These are phyloP conservation scores for Gorsachius magnificus DNA, from an alignment of 2,797 vertebrate species.

Conservation along the genomic window DNA sequence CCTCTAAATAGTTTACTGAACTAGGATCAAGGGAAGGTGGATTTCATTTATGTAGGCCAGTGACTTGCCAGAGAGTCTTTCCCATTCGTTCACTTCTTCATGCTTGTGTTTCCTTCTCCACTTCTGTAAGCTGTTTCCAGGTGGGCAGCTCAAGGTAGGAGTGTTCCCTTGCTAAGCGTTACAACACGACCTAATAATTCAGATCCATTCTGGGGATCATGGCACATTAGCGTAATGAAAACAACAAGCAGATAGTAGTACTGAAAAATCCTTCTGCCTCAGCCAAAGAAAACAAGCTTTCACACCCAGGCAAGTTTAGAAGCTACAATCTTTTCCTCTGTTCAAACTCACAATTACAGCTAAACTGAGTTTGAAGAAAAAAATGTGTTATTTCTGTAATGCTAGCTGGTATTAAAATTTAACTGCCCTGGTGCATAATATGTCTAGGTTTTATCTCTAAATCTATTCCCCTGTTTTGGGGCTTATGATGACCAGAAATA, in stretches of 20 bases:
- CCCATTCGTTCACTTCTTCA: neutral
- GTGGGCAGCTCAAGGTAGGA: neutral
- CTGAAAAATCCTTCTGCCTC: neutral
- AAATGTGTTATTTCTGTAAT: neutral
- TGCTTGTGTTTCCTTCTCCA: neutral
- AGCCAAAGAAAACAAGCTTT: neutral
- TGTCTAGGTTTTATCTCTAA: neutral
- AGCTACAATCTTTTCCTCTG: neutral
- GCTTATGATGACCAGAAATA: neutral
- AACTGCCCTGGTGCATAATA: neutral
- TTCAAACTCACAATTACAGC: neutral
- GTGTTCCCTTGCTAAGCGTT: neutral
- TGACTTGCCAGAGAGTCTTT: neutral
- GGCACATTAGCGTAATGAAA: neutral
- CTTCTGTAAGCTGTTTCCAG: neutral
- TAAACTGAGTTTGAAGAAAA: neutral
- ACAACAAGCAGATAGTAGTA: neutral
- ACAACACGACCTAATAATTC: neutral
- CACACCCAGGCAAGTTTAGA: neutral
- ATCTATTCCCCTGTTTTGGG: neutral
- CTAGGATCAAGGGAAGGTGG: neutral
- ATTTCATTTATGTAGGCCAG: neutral
- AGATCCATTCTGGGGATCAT: accelerated
- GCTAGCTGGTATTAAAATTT: neutral
- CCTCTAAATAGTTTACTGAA: neutral